phyloP scores from a whole-genome alignment of 2,888 invertebrate genomes.

The Mythimna albipuncta region DNA sequence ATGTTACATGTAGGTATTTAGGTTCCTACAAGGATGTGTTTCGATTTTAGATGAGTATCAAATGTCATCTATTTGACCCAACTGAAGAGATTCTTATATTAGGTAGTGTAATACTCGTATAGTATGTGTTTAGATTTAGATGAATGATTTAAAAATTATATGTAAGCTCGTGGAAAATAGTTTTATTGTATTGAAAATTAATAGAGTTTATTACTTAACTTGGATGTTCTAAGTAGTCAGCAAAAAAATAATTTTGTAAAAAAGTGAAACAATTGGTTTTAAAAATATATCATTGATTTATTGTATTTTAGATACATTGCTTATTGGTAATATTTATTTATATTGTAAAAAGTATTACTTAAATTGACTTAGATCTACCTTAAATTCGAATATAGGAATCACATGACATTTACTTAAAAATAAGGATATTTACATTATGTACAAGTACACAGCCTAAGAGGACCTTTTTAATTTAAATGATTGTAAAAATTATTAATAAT shows the following conservation, averaged over 20 bases:
- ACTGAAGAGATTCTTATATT: neutral
- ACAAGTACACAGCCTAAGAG: conserved; percentile 84
- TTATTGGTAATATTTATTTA: conserved; percentile 27
- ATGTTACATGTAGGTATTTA: neutral
- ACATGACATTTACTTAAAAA: conserved; percentile 64
- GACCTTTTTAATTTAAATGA: conserved; percentile 78
- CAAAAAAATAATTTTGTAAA: neutral
- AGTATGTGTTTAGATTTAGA: neutral
- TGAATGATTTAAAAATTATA: too few relatives aligned
- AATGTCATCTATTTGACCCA: neutral
- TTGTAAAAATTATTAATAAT: conserved; percentile 34
- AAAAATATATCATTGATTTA: conserved; percentile 19
- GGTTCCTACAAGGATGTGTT: neutral
- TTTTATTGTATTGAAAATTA: neutral
- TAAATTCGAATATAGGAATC: conserved; percentile 60
- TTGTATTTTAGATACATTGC: conserved; percentile 23
- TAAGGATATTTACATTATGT: conserved; percentile 85
- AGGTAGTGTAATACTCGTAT: neutral
- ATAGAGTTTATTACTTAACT: neutral
- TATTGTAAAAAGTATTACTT: conserved; percentile 32
- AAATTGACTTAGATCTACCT: conserved; percentile 30
- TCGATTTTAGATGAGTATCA: neutral
- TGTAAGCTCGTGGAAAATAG: neutral
- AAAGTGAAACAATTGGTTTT: neutral
- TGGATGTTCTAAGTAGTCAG: neutral